Evolutionary conservation across 2,888 invertebrate genomes (phyloP), one percentile per base, ranked within the genome.

Genomic region (Cosmia trapezina): DNA sequence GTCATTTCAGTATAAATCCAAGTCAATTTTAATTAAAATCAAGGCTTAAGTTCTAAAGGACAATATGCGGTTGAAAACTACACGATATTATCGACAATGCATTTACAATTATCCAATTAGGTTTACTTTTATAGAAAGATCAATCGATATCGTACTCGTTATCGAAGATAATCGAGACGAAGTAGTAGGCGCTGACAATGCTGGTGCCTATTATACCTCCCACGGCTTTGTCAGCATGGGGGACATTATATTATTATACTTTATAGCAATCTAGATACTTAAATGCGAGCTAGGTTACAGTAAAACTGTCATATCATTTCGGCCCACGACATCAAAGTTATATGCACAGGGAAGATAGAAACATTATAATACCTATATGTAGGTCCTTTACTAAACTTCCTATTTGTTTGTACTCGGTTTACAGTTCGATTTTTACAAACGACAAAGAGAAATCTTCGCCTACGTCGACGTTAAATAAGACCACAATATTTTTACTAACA

Each of bases 81-180:
- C 9, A 45, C 14, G 54, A 22, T 47, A 53, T 28, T 43, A 67
- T 33, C 59, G 77, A n/a, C 47, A 63, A 60, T 53, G 53, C 43
- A 65, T 71, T 57, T 33, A 14, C 66, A 67, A 78, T 80, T 63
- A 80, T 80, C 78, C 69, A 80, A 80, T 80, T 78, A 80, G 41
- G 47, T 73, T 66, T 66, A 78, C 78, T 81, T 80, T 68, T 73
- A 82, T 51, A 82, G 78, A 78, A 78, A 82, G 43, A 69, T 69
- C 65, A 69, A 78, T 78, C 73, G 78, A 82, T 78, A 78, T 41
- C 4, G 43, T 47, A 64, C 63, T 82, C 54, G 67, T 62, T 68
- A 54, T 22, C 22, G 49, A 43, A 45, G 62, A 82, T 78, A 67
- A 80, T 82, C 63, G 82, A 64, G 69, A 53, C 69, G 22, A 57